Conservation (phyloP, 2,888 invertebrate genomes). For the Lathronympha strigana region DNA sequence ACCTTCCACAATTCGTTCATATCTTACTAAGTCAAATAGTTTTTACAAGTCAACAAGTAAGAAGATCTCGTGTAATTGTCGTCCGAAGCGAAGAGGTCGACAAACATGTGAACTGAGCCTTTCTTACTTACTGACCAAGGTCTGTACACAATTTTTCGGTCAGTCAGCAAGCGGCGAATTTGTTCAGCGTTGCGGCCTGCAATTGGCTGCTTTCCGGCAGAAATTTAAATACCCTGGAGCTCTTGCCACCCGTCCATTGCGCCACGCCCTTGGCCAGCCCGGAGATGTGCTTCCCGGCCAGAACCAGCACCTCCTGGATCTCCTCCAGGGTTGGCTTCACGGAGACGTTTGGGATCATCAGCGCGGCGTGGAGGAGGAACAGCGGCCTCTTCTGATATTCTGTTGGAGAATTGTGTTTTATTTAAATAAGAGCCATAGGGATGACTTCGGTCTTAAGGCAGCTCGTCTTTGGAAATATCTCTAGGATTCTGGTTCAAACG, state of each 20-base stretch:
- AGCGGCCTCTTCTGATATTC: slow-evolving; percentile 85
- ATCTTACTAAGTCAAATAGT: no score
- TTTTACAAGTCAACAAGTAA: no score
- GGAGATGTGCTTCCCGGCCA: slow-evolving; percentile 93
- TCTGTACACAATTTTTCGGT: no score
- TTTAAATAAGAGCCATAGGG: not conserved
- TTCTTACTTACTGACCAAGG: no score
- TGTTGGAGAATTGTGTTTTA: slow-evolving; percentile 44
- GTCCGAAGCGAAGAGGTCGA: no score
- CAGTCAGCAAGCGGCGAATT: no score
- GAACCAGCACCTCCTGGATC: slow-evolving; percentile 92
- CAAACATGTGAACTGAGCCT: no score
- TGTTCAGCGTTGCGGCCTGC: not conserved
- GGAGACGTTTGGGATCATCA: slow-evolving; percentile 94
- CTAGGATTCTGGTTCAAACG: no score
- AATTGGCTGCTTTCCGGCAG: not conserved
- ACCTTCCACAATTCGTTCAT: no score
- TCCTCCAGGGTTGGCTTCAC: slow-evolving; percentile 95
- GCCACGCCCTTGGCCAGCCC: slow-evolving; percentile 95
- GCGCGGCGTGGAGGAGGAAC: slow-evolving; percentile 91
- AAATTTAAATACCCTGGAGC: slow-evolving; percentile 63
- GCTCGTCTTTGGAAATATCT: no score
- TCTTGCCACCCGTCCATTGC: slow-evolving; percentile 93
- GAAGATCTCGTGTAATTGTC: no score
- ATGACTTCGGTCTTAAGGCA: no score